Conservation (phyloP, 92 coral and sea anemone species). For the Blastomussa wellsi region DNA sequence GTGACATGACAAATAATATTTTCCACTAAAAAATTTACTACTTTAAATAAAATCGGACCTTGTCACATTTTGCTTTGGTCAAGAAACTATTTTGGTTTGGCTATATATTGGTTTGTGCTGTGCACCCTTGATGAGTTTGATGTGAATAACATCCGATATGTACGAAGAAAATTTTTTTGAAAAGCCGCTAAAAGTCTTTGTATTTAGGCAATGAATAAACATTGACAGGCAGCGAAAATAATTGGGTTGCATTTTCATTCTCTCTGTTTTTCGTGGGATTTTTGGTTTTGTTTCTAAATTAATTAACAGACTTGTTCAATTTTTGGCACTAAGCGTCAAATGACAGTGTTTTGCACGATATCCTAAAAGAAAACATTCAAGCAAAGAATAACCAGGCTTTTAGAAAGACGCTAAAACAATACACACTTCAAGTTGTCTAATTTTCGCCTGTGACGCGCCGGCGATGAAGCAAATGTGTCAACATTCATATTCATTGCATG, state of each 20-base stretch:
- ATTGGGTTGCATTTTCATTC: neutral
- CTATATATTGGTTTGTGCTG: neutral
- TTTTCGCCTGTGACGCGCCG: conserved; percentile 21
- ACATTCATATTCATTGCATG: conserved; percentile 32
- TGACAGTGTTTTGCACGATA: conserved; percentile 2
- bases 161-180: neutral
- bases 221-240: neutral
- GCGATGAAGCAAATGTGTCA: conserved; percentile 37
- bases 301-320: neutral
- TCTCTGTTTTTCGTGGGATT: neutral
- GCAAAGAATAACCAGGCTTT: conserved; percentile 2
- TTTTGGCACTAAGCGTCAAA: neutral
- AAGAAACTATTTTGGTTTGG: neutral
- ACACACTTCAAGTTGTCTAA: conserved; percentile 26
- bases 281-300: neutral
- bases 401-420: conserved; percentile 20
- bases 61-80: neutral
- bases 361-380: neutral
- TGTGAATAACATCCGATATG: neutral
- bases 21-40: neutral
- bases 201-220: conserved; percentile 11
- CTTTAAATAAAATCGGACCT: neutral
- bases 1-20: neutral
- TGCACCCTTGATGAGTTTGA: conserved; percentile 12
- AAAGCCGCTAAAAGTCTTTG: conserved; percentile 31